Conservation (phyloP, 2,113 vertebrate species). For the Sapajus apella region DNA sequence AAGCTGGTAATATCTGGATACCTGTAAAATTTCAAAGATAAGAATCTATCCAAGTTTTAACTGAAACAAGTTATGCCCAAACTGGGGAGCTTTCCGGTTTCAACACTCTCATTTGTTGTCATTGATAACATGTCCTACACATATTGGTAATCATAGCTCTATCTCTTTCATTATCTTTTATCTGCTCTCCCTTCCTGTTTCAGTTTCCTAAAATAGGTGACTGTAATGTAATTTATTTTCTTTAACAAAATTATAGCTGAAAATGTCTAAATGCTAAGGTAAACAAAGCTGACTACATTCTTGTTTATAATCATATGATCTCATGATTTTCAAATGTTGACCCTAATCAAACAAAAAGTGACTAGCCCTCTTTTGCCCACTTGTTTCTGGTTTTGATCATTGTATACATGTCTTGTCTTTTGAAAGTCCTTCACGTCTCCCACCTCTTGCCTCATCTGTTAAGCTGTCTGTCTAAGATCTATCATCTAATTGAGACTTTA, state of each 20-base stretch:
- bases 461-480: background rate
- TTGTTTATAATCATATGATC: background rate
- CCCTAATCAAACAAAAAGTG: background rate
- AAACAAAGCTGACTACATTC: background rate
- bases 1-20: background rate
- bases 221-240: background rate
- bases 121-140: background rate
- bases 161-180: background rate
- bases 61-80: background rate
- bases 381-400: background rate
- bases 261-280: background rate
- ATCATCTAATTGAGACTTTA: background rate
- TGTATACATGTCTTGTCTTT: background rate
- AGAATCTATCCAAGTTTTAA: background rate
- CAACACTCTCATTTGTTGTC: background rate
- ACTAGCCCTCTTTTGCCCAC: fast-evolving
- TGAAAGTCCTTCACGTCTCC: background rate
- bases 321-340: background rate
- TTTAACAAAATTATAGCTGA: background rate
- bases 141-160: background rate
- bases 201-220: background rate
- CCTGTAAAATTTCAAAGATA: background rate
- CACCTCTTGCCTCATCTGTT: background rate
- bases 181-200: background rate
- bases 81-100: background rate